Base-by-base conservation (phyloP, 2,113 vertebrate genomes). In the Acrocephalus arundinaceus region DNA sequence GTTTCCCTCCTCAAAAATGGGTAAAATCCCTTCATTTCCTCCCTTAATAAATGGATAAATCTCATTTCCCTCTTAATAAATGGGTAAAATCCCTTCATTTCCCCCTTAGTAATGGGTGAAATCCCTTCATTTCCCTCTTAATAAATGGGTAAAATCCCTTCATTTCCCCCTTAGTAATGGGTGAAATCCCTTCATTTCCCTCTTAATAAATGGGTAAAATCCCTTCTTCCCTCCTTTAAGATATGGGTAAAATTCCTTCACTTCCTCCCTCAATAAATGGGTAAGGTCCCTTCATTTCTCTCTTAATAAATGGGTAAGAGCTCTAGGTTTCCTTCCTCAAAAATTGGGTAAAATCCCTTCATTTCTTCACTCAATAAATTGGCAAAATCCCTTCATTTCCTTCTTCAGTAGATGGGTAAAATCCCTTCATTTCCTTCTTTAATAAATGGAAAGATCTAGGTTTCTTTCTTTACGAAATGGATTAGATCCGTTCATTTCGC, bases 291-390 rank as follows among this genome's bases (percentile, higher is more conserved):
- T 31, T n/a, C n/a, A n/a, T n/a, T n/a, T n/a, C n/a, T n/a, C n/a
- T n/a, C n/a, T 99, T 98, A 99, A 99, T 96, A 99, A 99, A 98
- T 99, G 99, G 99, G 99, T 99, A 93, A 98, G 62, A n/a, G 9
- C 31, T 6, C 94, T 98, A 99, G 80, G 98, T 99, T 61, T 98
- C 98, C 94, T 15, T 2, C 37, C 23, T 20, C 18, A 16, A 5
- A 25, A 27, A 33, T 63, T 16, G 20, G 30, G 15, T 33, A 7
- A 46, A 6, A 22, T 23, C 17, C 31, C 33, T 49, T n/a, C 2
- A 5, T 35, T 58, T 35, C 25, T 21, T 1, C 19, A 19, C 33
- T 99, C 99, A 99, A 99, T 96, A 99, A 99, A 98, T 99, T 98
- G 99, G 98, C 99, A 91, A 98, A 8, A 46, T 7, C 23, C 39